Evolutionary conservation across 1,140 invertebrate genomes (phyloP), one percentile per base, ranked within the genome.

Genomic region (Cyclargus thomasi): DNA sequence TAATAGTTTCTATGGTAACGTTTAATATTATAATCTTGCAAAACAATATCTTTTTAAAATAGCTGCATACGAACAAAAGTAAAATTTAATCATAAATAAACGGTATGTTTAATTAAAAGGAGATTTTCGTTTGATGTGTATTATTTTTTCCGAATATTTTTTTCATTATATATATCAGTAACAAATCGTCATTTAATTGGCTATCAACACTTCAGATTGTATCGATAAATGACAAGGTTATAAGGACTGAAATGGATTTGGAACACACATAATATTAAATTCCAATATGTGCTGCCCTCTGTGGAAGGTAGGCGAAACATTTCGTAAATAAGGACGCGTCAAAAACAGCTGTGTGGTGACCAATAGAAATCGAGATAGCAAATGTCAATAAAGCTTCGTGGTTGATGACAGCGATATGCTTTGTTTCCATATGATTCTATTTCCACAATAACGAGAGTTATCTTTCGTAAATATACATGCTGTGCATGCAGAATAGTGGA

Each of bases 261-360:
- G 29, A 8, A 29, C 29, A 29, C 0, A 29, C 29, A 7, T 0
- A 29, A 29, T 29, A 1, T 1, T 29, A 47, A 14, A 47, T 47
- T 2, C 39, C 39, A 14, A 47, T 11, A 47, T 47, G 64, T 78
- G 77, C 70, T 72, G 81, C 80, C 80, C 86, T 82, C 86, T 89
- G 78, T 69, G 53, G n/a, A 35, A 1, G 21, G n/a, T 21, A 70
- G 18, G 63, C 6, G n/a, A 73, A 67, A 78, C 47, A 67, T 57
- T 21, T 57, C 68, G 68, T 57, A 67, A 65, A 59, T 64, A 71
- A 69, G 73, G 65, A 77, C 63, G 73, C 80, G 85, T 86, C 83
- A 87, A 86, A 87, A 89, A 86, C 86, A 89, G 86, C 86, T 89
- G 86, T 84, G 70, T 70, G 17, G 36, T 18, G 69, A 73, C 86